Evolutionary conservation across 2,888 invertebrate species (phyloP).

Genomic region (Andrena minutula): DNA sequence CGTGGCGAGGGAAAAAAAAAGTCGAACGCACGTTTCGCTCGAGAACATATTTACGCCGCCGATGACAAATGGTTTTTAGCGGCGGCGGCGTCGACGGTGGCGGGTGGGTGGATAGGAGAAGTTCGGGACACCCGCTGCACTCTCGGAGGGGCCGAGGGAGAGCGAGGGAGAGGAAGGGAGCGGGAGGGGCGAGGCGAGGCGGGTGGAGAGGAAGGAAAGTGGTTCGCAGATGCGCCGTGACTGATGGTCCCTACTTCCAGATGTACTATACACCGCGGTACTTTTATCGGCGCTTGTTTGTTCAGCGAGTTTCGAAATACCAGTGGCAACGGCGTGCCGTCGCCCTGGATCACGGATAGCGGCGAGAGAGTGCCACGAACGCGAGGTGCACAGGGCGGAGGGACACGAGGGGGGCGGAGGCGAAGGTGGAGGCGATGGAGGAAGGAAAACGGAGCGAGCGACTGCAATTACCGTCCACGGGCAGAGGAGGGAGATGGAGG

Average conservation of each 20-base stretch:
- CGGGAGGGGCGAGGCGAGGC: constrained; percentile 30
- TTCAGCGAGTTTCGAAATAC: constrained; percentile 79
- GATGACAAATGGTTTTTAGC: constrained; percentile 84
- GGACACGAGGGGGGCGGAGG: background rate
- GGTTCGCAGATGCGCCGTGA: constrained; percentile 84
- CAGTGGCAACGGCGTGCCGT: constrained; percentile 73
- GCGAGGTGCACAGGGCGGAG: background rate
- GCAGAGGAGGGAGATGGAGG: constrained; percentile 15
- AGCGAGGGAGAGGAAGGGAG: constrained; percentile 29
- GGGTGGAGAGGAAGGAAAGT: constrained; percentile 67
- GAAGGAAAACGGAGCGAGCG: constrained; percentile 54
- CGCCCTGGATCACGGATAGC: constrained; percentile 65
- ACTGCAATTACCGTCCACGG: constrained; percentile 70
- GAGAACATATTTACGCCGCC: constrained; percentile 80
- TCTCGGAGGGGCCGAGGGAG: constrained; percentile 35
- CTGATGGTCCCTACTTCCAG: constrained; percentile 85
- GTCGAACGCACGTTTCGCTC: constrained; percentile 70
- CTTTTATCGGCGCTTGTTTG: constrained; percentile 85
- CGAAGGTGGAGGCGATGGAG: constrained; percentile 18
- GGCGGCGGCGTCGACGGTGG: constrained; percentile 7
- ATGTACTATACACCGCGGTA: constrained; percentile 81
- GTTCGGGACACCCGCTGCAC: constrained; percentile 67
- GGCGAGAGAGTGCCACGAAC: constrained; percentile 2
- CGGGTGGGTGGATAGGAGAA: constrained; percentile 60
- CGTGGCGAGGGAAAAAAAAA: constrained; percentile 36